Evolutionary conservation across 2,113 vertebrate genomes (phyloP).

Genomic region (Strix aluco): DNA sequence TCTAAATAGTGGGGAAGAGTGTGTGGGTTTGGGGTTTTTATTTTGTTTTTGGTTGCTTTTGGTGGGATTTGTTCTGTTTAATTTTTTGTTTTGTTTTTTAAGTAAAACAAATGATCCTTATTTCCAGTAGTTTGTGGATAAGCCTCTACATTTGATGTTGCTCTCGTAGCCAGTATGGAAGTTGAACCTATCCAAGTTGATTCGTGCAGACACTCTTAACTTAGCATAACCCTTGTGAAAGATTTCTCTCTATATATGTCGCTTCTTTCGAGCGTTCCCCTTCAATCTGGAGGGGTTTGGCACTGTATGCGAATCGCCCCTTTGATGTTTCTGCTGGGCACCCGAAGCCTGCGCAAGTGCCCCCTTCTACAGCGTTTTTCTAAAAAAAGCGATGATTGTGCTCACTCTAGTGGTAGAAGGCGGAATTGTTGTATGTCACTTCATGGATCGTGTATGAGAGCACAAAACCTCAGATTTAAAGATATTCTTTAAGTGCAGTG

Average conservation of each 20-base stretch:
- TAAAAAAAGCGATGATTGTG: background rate
- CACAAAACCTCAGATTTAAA: background rate
- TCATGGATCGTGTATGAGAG: background rate
- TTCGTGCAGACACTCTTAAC: background rate
- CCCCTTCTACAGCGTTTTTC: background rate
- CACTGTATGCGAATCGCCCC: background rate
- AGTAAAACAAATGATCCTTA: background rate
- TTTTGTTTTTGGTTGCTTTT: background rate
- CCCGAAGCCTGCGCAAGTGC: background rate
- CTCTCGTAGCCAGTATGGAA: background rate
- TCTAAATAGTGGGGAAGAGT: background rate
- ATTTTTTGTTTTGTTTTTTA: background rate
- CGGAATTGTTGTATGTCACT: fast-evolving
- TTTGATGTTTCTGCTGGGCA: background rate
- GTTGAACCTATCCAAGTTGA: background rate
- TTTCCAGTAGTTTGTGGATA: background rate
- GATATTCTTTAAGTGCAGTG: background rate
- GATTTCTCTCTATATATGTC: too few species aligned
- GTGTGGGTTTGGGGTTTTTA: background rate
- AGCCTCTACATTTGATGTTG: background rate
- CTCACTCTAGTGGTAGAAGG: background rate
- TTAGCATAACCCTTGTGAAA: background rate
- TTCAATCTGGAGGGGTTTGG: background rate
- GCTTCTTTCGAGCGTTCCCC: background rate
- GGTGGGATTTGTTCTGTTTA: background rate